phyloP scores from a whole-genome alignment of 2,113 vertebrate genomes.

The Callionymus lyra region DNA sequence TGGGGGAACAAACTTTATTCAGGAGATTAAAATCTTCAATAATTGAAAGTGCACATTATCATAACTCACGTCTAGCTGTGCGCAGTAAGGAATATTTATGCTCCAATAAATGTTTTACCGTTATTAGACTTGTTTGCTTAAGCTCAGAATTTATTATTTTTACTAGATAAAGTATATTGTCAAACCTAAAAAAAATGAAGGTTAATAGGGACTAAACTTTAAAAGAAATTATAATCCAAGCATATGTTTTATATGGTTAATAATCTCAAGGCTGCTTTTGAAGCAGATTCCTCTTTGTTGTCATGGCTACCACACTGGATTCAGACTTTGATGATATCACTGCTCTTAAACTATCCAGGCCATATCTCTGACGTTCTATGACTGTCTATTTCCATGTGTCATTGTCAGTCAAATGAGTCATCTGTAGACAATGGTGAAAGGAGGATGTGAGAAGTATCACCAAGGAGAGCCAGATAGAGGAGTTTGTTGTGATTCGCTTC shows the following conservation, averaged over 20 bases:
- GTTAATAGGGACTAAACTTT: no score
- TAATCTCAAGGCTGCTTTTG: constrained; percentile 19
- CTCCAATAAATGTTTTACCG: no score
- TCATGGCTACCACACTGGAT: constrained; percentile 35
- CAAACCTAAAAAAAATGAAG: no score
- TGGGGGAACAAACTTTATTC: no score
- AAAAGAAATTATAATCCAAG: no score
- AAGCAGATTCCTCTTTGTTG: constrained; percentile 10
- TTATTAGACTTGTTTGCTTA: no score
- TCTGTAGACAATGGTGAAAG: constrained; percentile 13
- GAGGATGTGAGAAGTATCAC: constrained; percentile 3
- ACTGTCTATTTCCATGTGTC: constrained; percentile 3
- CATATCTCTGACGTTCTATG: constrained; percentile 8
- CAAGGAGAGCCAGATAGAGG: constrained; percentile 1
- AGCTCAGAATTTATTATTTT: no score
- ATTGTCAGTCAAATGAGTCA: constrained; percentile 8
- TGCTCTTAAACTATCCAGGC: constrained; percentile 34
- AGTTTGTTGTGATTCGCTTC: constrained; percentile 10
- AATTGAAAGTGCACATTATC: no score
- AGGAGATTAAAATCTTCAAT: no score
- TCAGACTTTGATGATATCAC: constrained; percentile 41
- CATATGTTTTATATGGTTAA: not conserved
- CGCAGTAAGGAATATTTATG: no score
- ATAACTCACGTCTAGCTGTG: no score
- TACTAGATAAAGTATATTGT: no score